Conservation (phyloP, 1,140 invertebrate genomes). For the Drosophila guanche region DNA sequence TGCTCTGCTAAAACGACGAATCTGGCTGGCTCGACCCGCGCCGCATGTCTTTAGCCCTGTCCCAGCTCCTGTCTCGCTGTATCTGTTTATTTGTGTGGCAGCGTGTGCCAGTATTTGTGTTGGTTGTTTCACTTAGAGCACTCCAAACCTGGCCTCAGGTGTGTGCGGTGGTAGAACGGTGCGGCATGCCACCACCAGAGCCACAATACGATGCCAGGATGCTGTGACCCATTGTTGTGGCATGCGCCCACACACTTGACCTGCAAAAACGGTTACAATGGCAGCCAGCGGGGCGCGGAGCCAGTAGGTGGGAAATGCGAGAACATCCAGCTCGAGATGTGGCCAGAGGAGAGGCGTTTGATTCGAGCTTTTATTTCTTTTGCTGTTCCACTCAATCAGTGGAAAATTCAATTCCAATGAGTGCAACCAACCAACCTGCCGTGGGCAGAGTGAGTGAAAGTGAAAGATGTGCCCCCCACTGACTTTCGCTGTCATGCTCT, state of each 20-base stretch:
- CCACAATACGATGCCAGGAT: constrained; percentile 27
- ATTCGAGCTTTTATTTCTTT: constrained; percentile 1
- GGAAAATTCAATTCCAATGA: constrained; percentile 47
- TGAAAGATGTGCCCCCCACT: constrained; percentile 4
- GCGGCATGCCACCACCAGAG: constrained; percentile 1
- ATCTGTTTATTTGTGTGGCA: constrained; percentile 44
- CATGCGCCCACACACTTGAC: constrained; percentile 69
- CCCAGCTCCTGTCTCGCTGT: constrained; percentile 2
- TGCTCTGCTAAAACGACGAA: constrained; percentile 51
- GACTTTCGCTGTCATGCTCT: not conserved
- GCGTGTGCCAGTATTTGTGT: constrained; percentile 68
- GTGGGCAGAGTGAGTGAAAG: constrained; percentile 2
- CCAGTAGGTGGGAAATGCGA: not conserved
- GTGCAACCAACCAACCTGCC: constrained; percentile 2
- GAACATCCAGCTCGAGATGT: constrained; percentile 39
- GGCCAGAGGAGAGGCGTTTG: constrained; percentile 33
- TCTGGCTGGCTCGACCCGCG: constrained; percentile 6
- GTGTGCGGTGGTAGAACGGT: constrained; percentile 3
- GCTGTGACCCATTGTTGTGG: constrained; percentile 60
- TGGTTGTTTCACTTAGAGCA: constrained; percentile 73
- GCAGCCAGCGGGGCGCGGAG: constrained; percentile 20
- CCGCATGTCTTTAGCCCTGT: constrained; percentile 1
- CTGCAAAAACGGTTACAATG: constrained; percentile 59
- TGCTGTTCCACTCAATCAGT: constrained; percentile 17
- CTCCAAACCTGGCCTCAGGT: constrained; percentile 61